Evolutionary conservation across 2,113 vertebrate genomes (phyloP).

Genomic region (Romanogobio albipinnatus): DNA sequence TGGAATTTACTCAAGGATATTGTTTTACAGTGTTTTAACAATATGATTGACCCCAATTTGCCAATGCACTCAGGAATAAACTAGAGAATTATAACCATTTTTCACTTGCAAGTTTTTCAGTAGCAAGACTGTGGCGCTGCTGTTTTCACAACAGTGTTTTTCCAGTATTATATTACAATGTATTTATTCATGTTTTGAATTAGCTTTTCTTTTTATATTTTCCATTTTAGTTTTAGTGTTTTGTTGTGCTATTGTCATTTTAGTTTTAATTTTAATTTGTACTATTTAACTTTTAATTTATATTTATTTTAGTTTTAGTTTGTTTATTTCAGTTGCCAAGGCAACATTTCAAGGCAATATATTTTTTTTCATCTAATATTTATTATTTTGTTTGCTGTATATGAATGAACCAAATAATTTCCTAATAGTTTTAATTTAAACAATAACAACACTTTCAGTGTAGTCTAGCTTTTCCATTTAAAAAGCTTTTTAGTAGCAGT

Average conservation of each 20-base stretch:
- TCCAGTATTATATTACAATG: background rate
- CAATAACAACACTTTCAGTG: no score
- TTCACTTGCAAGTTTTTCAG: background rate
- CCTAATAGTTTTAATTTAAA: no score
- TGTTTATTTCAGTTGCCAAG: background rate
- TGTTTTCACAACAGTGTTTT: background rate
- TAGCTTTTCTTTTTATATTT: background rate
- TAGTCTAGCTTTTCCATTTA: no score
- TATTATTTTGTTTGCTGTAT: background rate
- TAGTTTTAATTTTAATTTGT: background rate
- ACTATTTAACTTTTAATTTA: background rate
- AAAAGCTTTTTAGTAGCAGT: no score
- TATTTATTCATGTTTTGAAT: background rate
- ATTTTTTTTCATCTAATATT: background rate
- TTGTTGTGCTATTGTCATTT: background rate
- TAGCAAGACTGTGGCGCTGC: background rate
- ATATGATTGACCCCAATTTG: slow-evolving; percentile 6
- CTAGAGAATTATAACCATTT: background rate
- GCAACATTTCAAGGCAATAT: background rate
- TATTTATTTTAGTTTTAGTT: slow-evolving; percentile 6
- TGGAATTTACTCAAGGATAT: slow-evolving; percentile 20
- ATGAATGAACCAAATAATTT: no score
- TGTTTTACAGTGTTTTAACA: slow-evolving; percentile 25
- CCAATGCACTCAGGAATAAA: background rate
- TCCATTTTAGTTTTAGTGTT: background rate